Conservation (phyloP, 1,140 invertebrate species). For the Monochamus saltuarius region DNA sequence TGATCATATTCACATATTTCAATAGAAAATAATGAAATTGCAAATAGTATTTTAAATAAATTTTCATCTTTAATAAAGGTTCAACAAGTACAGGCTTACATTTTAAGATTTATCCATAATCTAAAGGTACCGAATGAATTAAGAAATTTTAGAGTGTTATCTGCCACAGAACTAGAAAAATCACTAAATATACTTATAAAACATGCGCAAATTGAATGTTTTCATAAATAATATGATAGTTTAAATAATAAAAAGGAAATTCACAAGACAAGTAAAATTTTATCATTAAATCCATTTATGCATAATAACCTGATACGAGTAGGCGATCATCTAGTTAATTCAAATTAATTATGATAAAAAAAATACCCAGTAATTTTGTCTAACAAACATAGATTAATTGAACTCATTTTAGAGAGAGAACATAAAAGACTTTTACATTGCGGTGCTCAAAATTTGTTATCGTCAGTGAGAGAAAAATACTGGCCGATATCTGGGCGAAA, state of each 20-base stretch:
- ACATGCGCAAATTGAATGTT: conserved; percentile 20
- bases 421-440: conserved; percentile 28
- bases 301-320: too few relatives aligned
- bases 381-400: too few relatives aligned
- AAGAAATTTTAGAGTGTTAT: conserved; percentile 3
- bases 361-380: too few relatives aligned
- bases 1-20: too few relatives aligned
- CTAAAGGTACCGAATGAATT: conserved; percentile 4
- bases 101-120: conserved; percentile 9
- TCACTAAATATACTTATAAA: not conserved
- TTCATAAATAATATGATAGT: conserved; percentile 19
- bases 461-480: conserved; percentile 23
- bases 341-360: conserved; percentile 12
- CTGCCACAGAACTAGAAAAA: not conserved
- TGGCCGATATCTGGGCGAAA: conserved; percentile 32
- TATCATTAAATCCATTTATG: too few relatives aligned
- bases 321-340: too few relatives aligned
- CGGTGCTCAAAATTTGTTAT: conserved; percentile 34
- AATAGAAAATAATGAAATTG: not conserved
- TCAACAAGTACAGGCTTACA: conserved; percentile 9
- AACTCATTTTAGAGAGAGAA: conserved; percentile 30
- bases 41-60: conserved; percentile 1
- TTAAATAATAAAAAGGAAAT: too few relatives aligned
- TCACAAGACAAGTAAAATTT: too few relatives aligned
- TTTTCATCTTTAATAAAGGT: conserved; percentile 13